A percentile compares a stretch with the other conserved stretches of the same genome.
phyloP scores from a whole-genome alignment of 2,797 vertebrate genomes.

The Protosalanx chinensis region DNA sequence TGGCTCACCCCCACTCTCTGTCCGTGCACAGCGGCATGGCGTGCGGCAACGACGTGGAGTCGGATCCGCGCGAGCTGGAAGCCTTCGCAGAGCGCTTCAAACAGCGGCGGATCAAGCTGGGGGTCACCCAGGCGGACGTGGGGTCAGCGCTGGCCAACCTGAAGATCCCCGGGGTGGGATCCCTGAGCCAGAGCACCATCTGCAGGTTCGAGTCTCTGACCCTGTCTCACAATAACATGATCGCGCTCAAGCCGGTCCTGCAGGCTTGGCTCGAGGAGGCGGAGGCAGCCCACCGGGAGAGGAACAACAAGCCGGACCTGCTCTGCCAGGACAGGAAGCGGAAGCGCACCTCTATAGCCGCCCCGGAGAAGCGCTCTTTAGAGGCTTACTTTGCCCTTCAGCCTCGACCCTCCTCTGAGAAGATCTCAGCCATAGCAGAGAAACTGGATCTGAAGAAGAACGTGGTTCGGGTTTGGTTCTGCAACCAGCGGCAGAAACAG shows the following conservation, averaged over 20 bases:
- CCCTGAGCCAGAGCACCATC: conserved; percentile 95
- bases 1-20: conserved; percentile 78
- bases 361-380: conserved; percentile 90
- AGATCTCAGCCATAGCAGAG: conserved; percentile 89
- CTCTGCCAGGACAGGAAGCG: conserved; percentile 83
- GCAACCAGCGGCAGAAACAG: conserved; percentile 93
- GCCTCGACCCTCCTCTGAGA: conserved; percentile 89
- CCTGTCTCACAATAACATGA: conserved; percentile 97
- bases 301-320: conserved; percentile 80
- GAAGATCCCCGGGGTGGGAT: conserved; percentile 92
- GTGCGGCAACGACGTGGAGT: conserved; percentile 82
- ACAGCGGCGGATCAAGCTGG: conserved; percentile 87
- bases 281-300: conserved; percentile 84
- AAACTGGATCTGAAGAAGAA: conserved; percentile 95
- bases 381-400: conserved; percentile 94
- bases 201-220: conserved; percentile 96
- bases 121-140: conserved; percentile 90
- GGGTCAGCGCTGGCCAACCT: conserved; percentile 86
- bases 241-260: conserved; percentile 89
- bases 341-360: conserved; percentile 91
- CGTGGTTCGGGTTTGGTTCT: conserved; percentile 93
- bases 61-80: conserved; percentile 90
- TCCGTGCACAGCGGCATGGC: conserved; percentile 77
- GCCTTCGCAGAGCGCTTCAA: conserved; percentile 94
- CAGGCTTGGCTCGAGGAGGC: conserved; percentile 94